A percentile compares a stretch with the other conserved stretches of the same genome.
These are phyloP conservation scores for Callopanchax toddi DNA, from an alignment of 2,113 vertebrate genomes.

Conservation along the genomic window DNA sequence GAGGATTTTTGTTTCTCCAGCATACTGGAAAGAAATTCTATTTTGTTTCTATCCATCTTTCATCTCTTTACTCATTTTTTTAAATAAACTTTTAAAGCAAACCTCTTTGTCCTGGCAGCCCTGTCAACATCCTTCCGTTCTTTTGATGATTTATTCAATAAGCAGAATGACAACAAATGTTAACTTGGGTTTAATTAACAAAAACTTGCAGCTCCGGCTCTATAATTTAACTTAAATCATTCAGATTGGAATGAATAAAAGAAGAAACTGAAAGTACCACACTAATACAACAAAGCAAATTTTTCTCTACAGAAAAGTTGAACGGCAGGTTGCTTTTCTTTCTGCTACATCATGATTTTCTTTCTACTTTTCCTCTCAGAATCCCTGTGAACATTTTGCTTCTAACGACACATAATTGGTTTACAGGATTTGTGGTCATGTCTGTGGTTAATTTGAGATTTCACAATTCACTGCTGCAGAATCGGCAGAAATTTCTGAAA, in stretches of 20 bases:
- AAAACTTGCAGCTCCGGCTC: no score
- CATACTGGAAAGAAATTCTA: no score
- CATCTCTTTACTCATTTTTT: background rate
- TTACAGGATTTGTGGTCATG: conserved; percentile 14
- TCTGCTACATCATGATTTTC: conserved; percentile 47
- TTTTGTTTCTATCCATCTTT: background rate
- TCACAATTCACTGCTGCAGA: conserved; percentile 26
- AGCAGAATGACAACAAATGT: no score
- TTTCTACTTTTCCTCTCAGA: conserved; percentile 46
- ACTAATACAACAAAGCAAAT: no score
- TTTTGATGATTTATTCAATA: no score
- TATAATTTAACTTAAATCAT: no score
- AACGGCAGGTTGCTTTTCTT: conserved; percentile 36
- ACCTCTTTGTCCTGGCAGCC: background rate
- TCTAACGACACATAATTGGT: conserved; percentile 22
- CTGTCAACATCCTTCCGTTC: no score
- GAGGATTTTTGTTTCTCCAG: no score
- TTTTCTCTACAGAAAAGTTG: conserved; percentile 2
- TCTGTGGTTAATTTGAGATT: conserved; percentile 14
- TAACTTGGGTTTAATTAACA: no score
- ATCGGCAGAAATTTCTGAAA: background rate
- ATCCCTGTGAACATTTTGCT: conserved; percentile 24
- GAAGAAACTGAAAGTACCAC: no score
- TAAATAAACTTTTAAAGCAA: background rate
- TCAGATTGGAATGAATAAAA: no score